Base-by-base conservation (phyloP, 1,140 invertebrate species). In the Nasonia giraulti region DNA sequence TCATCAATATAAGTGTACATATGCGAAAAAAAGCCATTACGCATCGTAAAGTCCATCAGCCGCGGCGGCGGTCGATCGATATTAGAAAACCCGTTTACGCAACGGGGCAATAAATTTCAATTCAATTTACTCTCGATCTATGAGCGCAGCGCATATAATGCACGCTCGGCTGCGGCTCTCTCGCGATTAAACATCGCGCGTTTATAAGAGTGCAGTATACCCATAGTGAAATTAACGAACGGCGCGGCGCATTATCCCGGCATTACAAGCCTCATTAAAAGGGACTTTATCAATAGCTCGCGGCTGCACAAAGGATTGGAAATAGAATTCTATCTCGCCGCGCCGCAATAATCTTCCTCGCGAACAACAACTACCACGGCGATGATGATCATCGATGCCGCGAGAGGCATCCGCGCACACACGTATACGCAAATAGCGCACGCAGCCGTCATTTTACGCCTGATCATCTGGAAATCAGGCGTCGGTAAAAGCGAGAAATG, bases 401-500 rank as follows among this genome's bases (percentile, higher is more conserved):
- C 71, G 17, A 66, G 44, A 75, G 40, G 77, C 40, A 68, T 55
- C 62, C 74, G 14, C 55, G 47, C 20, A n/a, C 55, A 62, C 50
- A 20, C 17, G 50, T 55, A 11, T 50, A 17, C 14, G 17, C 17
- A 62, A 3, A 62, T 6, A 20, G 74, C 44, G 27, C 10, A 17
- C 33, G 75, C 47, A 75, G 77, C 83, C 83, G 83, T 85, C 78
- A 85, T 85, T 85, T 85, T 85, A 80, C 78, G 83, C 83, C 69
- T 47, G 79, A 85, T 85, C 83, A 47, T 20, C 11, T 73, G 47
- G 77, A 84, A 84, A 84, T 84, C 76, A 84, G 75, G 75, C 82
- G 82, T 79, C 82, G 73, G 74, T 76, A 83, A 83, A 83, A 62
- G 82, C 81, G 81, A 82, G 81, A 83, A 77, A 83, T 83, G 73